A percentile compares a stretch with the other conserved stretches of the same genome.
Evolutionary conservation across 2,797 vertebrate species (phyloP).

Genomic region (Myotis myotis): DNA sequence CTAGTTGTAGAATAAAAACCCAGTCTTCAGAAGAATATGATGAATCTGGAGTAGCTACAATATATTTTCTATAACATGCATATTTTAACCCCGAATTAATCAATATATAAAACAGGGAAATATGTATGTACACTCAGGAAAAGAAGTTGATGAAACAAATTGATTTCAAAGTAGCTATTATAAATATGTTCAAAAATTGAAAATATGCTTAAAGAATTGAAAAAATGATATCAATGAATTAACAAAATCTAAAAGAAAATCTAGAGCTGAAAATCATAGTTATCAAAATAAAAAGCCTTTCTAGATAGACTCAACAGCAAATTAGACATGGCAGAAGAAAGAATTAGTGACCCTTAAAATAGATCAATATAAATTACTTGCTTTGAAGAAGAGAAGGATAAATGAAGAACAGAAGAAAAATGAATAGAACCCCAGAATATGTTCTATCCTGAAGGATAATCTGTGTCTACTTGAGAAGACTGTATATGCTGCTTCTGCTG

Average conservation of each 20-base stretch:
- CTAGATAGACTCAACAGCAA: not conserved
- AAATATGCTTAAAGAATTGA: not conserved
- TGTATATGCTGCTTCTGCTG: not conserved
- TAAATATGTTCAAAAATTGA: not conserved
- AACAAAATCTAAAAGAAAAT: not conserved
- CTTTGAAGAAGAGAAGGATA: not conserved
- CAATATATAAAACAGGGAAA: not conserved
- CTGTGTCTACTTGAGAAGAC: not conserved
- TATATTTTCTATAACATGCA: not conserved
- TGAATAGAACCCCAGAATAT: not conserved
- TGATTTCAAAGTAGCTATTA: not conserved
- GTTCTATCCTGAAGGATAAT: not conserved
- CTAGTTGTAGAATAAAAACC: not conserved
- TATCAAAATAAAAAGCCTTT: not conserved
- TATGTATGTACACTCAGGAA: not conserved
- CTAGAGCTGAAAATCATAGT: not conserved
- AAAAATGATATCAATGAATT: not conserved
- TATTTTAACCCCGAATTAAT: not conserved
- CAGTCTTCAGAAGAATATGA: not conserved
- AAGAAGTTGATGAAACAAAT: not conserved
- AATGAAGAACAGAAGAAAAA: not conserved
- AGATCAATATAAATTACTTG: not conserved
- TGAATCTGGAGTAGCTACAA: not conserved
- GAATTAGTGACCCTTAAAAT: not conserved
- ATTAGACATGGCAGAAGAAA: not conserved